These are phyloP conservation scores for Scyliorhinus canicula DNA, from an alignment of 2,797 vertebrate genomes.

Conservation along the genomic window DNA sequence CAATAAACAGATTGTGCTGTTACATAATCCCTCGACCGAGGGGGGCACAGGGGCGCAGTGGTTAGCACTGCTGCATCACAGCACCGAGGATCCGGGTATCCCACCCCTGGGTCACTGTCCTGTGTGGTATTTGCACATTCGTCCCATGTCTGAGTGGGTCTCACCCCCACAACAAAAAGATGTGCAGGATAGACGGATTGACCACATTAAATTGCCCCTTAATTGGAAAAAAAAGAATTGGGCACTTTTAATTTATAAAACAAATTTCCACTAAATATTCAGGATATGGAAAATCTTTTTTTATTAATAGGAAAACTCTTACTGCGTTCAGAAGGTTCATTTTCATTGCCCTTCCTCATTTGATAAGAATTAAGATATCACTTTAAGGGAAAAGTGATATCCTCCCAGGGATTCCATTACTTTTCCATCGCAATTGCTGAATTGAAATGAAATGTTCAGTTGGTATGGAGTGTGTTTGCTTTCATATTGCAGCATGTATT, in stretches of 20 bases:
- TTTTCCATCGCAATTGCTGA: not conserved
- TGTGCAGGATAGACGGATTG: too few relatives aligned
- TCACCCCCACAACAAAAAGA: too few relatives aligned
- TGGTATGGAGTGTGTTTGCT: not conserved
- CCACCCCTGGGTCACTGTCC: too few relatives aligned
- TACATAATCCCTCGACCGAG: not conserved
- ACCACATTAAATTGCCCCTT: too few relatives aligned
- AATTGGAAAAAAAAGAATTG: too few relatives aligned
- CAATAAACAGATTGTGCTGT: not conserved
- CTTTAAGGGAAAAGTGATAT: constrained; percentile 27
- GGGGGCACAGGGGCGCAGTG: too few relatives aligned
- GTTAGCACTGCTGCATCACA: too few relatives aligned
- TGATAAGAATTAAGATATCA: constrained; percentile 12
- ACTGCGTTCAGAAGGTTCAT: not conserved
- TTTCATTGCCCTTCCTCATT: constrained; percentile 5
- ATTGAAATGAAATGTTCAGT: not conserved
- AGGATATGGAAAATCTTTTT: not conserved
- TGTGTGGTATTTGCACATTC: too few relatives aligned
- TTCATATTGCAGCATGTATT: not conserved
- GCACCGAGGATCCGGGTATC: too few relatives aligned
- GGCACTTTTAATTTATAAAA: too few relatives aligned
- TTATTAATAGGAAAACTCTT: not conserved
- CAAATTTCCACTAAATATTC: not conserved
- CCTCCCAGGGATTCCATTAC: constrained; percentile 15
- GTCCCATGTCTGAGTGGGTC: too few relatives aligned